Conservation (phyloP, 2,888 invertebrate genomes). For the Anticlea derivata region DNA sequence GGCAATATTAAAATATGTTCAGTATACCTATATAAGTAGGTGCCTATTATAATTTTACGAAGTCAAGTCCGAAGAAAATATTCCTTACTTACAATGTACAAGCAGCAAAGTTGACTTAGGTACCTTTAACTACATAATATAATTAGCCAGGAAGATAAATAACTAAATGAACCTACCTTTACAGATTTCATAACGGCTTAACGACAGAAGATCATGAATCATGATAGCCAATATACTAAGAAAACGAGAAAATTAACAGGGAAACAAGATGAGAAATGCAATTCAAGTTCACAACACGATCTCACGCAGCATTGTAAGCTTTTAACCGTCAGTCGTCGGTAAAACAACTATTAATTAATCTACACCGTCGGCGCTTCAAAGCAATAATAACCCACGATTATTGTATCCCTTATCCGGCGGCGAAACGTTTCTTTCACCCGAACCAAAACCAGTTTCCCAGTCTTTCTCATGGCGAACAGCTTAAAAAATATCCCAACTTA, state of each 20-base stretch:
- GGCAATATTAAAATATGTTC: no score
- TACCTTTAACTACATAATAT: no score
- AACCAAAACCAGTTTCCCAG: slow-evolving; percentile 70
- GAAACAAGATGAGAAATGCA: slow-evolving; percentile 4
- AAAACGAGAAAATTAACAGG: slow-evolving; percentile 4
- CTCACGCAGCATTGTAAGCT: slow-evolving; percentile 32
- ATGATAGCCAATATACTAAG: no score
- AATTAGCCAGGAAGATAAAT: no score
- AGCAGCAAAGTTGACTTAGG: no score
- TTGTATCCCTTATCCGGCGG: slow-evolving; percentile 64
- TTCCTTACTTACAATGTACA: no score
- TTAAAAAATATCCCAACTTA: slow-evolving; percentile 72
- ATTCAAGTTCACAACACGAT: slow-evolving; percentile 40
- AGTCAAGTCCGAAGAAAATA: no score
- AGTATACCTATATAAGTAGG: no score
- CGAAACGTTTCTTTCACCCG: slow-evolving; percentile 64
- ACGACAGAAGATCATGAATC: no score
- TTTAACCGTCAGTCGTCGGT: slow-evolving; percentile 16
- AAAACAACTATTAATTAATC: slow-evolving; percentile 26
- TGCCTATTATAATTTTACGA: no score
- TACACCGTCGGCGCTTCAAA: slow-evolving; percentile 68
- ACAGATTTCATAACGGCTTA: no score
- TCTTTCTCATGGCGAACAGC: slow-evolving; percentile 61
- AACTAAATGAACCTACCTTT: no score
- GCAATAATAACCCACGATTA: slow-evolving; percentile 76